These are phyloP conservation scores for Drosophila subsilvestris DNA, from an alignment of 2,888 invertebrate species.

Conservation along the genomic window DNA sequence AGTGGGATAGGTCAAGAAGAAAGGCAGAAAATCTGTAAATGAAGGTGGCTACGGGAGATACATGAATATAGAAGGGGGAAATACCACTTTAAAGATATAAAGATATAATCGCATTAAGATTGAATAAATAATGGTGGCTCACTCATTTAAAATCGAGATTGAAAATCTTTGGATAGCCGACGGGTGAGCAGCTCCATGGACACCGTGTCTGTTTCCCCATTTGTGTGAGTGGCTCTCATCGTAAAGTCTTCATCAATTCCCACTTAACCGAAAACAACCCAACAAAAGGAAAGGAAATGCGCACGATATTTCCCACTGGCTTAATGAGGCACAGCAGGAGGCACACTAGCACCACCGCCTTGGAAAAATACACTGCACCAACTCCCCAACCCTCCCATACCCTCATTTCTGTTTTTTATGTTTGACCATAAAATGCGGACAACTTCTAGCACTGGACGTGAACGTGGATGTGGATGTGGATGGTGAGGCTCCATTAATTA, in stretches of 20 bases:
- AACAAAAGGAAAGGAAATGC: constrained; percentile 7
- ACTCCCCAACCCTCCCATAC: not conserved
- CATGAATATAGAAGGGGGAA: not conserved
- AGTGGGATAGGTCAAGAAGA: not conserved
- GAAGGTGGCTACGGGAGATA: too few relatives aligned
- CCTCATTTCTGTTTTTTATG: constrained; percentile 33
- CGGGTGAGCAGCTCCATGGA: not conserved
- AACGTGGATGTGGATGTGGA: constrained; percentile 26
- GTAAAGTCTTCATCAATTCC: constrained; percentile 50
- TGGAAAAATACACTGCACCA: too few relatives aligned
- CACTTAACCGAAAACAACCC: constrained; percentile 27
- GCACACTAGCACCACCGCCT: not conserved
- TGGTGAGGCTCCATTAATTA: constrained; percentile 28
- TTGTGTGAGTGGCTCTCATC: constrained; percentile 25
- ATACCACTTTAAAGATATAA: too few relatives aligned
- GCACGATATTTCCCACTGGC: constrained; percentile 17
- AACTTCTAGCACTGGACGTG: constrained; percentile 23
- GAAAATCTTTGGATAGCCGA: not conserved
- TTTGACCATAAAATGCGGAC: constrained; percentile 48
- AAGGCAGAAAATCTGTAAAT: too few relatives aligned
- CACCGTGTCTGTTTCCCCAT: not conserved
- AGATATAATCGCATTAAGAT: too few relatives aligned
- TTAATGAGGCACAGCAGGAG: constrained; percentile 46
- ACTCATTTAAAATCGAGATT: not conserved
- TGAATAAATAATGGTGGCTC: not conserved